Conservation (phyloP, 92 coral and sea anemone genomes). For the Galaxea fascicularis region DNA sequence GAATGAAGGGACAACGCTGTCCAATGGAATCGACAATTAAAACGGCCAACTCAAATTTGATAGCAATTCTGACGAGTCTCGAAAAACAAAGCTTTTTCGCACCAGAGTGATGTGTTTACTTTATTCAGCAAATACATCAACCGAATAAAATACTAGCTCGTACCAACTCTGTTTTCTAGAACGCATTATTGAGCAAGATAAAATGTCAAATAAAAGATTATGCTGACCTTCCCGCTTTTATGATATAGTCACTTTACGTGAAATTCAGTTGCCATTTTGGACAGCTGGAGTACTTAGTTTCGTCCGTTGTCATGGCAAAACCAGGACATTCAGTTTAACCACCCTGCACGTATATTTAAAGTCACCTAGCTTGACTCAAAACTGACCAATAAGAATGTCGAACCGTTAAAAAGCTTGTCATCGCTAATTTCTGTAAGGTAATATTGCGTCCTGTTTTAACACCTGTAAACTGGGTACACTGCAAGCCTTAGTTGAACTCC, state of each 20-base stretch:
- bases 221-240: constrained; percentile 14
- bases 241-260: constrained; percentile 3
- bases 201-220: not conserved
- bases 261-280: not conserved
- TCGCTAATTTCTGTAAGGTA: constrained; percentile 6
- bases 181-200: not conserved
- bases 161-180: not conserved
- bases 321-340: not conserved
- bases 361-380: not conserved
- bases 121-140: not conserved
- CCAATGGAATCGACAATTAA: constrained; percentile 21
- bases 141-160: not conserved
- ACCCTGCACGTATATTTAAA: not conserved
- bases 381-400: constrained; percentile 16
- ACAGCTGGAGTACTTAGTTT: not conserved
- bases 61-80: constrained; percentile 7
- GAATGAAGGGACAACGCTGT: constrained; percentile 7
- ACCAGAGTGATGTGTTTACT: not conserved
- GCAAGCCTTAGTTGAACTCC: not conserved
- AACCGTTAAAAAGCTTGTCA: not conserved
- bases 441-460: constrained; percentile 18
- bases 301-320: not conserved
- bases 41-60: constrained; percentile 14
- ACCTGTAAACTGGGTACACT: constrained; percentile 36
- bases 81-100: not conserved